Evolutionary conservation across 1,140 invertebrate species (phyloP).

Genomic region (Brachionus koreanus): DNA sequence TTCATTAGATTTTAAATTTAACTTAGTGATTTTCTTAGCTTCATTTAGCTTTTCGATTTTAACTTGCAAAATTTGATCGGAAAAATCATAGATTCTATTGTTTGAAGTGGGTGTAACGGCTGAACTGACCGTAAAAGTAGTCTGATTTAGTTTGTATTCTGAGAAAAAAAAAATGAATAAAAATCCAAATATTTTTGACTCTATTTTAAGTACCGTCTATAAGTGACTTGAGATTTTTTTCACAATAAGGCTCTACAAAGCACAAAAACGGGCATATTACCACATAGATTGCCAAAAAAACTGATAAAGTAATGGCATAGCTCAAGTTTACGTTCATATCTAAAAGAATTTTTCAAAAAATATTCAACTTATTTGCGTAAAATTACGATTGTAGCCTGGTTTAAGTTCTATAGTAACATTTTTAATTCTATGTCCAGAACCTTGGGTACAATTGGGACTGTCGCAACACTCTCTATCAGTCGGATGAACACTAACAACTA

Average conservation of each 20-base stretch:
- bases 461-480: conserved; percentile 43
- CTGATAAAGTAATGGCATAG: conserved; percentile 39
- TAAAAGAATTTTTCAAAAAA: not conserved
- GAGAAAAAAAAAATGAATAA: not conserved
- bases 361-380: not conserved
- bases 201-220: conserved; percentile 4
- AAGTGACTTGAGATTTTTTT: conserved; percentile 1
- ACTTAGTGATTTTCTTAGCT: not conserved
- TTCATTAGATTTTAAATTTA: conserved; percentile 25
- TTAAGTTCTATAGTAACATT: conserved; percentile 8
- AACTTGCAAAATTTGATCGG: not conserved
- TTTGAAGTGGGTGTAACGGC: not conserved
- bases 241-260: conserved; percentile 35
- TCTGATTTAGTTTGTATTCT: conserved; percentile 14
- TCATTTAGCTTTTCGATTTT: not conserved
- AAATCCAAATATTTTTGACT: not conserved
- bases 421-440: conserved; percentile 22
- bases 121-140: conserved; percentile 1
- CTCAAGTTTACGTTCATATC: conserved; percentile 24
- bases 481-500: conserved; percentile 37
- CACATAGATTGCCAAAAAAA: conserved; percentile 36
- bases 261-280: conserved; percentile 40
- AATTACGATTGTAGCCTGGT: conserved; percentile 21
- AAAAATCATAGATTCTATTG: not conserved
- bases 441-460: not conserved